Evolutionary conservation across 2,888 invertebrate species (phyloP), one percentile per base, ranked within the genome.

Genomic region (Sphaeridia pumilis): DNA sequence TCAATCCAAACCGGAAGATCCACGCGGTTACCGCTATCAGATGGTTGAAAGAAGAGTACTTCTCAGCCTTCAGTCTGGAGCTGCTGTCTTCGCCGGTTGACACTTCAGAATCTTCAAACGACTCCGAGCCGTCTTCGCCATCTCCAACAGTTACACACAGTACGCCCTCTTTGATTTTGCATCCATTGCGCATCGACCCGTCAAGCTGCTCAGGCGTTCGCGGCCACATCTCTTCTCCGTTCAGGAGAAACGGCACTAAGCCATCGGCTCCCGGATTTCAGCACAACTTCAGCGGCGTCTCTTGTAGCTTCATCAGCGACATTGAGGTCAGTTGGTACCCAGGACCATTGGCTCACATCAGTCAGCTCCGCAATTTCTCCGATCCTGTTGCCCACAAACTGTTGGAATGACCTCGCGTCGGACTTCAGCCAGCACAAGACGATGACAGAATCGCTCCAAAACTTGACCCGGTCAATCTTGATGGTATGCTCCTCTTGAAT

Each of bases 261-360:
- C 61, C 60, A 63, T 17, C 58, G 44, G 25, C 48, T 45, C 4
- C 44, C 2, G 0, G 21, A 2, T 1, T 20, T 26, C 10, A 54
- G 7, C 28, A 51, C 46, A 24, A 22, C n/a, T 0, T 12, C 20
- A 2, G 2, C 26, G 4, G 20, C 45, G 24, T 47, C 45, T n/a
- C 55, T 12, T 1, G 61, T 60, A 4, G 47, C 56, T 20, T 58
- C 56, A 41, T 60, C 58, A 1, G 61, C 57, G 0, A 55, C 57
- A 28, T 61, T 62, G 3, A 46, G 14, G 21, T 49, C 25, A 0
- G 59, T 52, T 7, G 57, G 53, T 7, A 59, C 47, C 49, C 58
- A 59, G 14, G 46, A 47, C 62, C 64, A 64, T 2, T 48, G 20
- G 1, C 17, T 24, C 1, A 28, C 36, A 7, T 49, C 49, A 0